These are phyloP conservation scores for Dicentrarchus labrax DNA, from an alignment of 2,113 vertebrate genomes.

Conservation along the genomic window DNA sequence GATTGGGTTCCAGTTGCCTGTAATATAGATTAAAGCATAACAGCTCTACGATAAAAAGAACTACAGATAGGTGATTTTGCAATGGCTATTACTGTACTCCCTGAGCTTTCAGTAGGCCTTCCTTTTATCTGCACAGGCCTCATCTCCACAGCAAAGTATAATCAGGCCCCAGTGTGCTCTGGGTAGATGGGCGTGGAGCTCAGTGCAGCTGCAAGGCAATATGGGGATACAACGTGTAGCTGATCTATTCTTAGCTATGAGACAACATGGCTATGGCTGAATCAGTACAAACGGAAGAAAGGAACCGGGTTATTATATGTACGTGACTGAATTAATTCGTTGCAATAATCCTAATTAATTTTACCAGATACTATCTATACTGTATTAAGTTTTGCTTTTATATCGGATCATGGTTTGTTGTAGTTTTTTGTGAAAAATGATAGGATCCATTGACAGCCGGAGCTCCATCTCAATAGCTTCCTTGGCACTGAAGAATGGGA, in stretches of 20 bases:
- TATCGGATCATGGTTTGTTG: background rate
- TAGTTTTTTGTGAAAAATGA: constrained; percentile 20
- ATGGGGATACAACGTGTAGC: constrained; percentile 63
- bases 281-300: constrained; percentile 44
- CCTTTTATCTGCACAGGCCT: constrained; percentile 41
- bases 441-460: background rate
- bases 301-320: background rate
- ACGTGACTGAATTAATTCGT: background rate
- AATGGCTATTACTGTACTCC: background rate
- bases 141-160: constrained; percentile 19
- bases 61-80: background rate
- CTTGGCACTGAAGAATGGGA: constrained; percentile 53
- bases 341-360: rapidly evolving
- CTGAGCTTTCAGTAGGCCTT: constrained; percentile 7
- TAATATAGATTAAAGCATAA: background rate
- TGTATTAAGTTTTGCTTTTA: background rate
- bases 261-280: constrained; percentile 63
- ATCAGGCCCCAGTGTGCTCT: constrained; percentile 60
- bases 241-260: constrained; percentile 76
- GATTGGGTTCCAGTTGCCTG: background rate
- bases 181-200: constrained; percentile 66
- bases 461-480: constrained; percentile 14
- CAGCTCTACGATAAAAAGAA: background rate
- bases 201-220: constrained; percentile 64
- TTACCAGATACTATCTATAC: too few relatives aligned